Conservation (phyloP, 1,140 invertebrate species). For the Pissodes strobi region DNA sequence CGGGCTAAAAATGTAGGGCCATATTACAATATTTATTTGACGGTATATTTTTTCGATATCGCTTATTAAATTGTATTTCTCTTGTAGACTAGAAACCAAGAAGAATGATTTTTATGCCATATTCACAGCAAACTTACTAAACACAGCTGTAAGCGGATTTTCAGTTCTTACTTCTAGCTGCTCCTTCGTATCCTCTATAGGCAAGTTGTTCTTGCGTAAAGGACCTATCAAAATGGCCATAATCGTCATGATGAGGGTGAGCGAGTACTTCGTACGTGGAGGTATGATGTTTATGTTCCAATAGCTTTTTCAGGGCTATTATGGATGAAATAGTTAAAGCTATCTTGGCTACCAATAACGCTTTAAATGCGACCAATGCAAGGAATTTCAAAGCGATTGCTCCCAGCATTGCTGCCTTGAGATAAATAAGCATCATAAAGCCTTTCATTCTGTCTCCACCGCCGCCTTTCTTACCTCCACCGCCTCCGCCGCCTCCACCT, state of each 20-base stretch:
- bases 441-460: conserved; percentile 70
- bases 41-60: too few species aligned
- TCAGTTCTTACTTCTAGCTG: conserved; percentile 8
- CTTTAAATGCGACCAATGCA: conserved; percentile 81
- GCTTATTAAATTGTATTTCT: too few species aligned
- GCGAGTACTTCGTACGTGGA: conserved; percentile 73
- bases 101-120: too few species aligned
- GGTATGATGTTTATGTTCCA: conserved; percentile 69
- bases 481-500: conserved; percentile 20
- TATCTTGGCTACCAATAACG: conserved; percentile 78
- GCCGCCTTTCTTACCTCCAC: conserved; percentile 47
- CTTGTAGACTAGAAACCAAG: too few species aligned
- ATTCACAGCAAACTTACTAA: too few species aligned
- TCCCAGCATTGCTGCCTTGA: conserved; percentile 78
- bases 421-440: conserved; percentile 72
- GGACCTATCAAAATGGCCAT: conserved; percentile 56
- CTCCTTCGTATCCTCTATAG: conserved; percentile 59
- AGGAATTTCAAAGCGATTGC: conserved; percentile 76
- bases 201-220: conserved; percentile 58
- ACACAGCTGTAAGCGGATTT: neutral
- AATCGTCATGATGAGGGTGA: conserved; percentile 68
- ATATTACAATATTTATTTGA: too few species aligned
- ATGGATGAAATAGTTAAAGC: conserved; percentile 75
- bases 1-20: too few species aligned
- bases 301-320: conserved; percentile 77